Percentiles rank a stretch among this genome's conserved stretches.
Conservation (phyloP, 1,140 invertebrate genomes). For the Capitella teleta region DNA sequence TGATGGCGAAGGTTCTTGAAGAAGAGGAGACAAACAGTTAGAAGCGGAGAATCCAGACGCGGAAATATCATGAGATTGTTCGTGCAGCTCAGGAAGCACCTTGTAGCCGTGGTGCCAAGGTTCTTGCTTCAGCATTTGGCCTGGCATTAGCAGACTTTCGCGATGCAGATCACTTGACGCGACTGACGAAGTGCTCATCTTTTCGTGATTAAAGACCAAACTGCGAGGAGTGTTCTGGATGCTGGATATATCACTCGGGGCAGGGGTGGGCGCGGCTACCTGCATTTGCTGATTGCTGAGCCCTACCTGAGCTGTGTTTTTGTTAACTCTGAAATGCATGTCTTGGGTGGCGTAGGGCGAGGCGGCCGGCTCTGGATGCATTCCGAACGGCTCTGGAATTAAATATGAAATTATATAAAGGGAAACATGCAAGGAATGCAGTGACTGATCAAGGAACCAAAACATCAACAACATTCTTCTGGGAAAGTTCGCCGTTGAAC, state of each 20-base stretch:
- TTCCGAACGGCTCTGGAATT: too few relatives aligned
- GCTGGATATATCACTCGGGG: conserved; percentile 35
- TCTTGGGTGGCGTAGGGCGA: too few relatives aligned
- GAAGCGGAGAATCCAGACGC: conserved; percentile 15
- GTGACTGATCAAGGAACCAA: too few relatives aligned
- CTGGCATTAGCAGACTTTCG: conserved; percentile 16
- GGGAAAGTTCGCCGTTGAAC: too few relatives aligned
- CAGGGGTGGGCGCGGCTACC: conserved; percentile 17
- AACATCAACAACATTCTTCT: too few relatives aligned
- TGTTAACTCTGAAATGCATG: too few relatives aligned
- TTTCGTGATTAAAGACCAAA: not conserved
- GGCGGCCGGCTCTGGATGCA: too few relatives aligned
- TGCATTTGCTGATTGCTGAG: conserved; percentile 3
- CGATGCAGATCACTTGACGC: conserved; percentile 2
- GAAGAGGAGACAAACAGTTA: conserved; percentile 26
- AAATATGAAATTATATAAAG: too few relatives aligned
- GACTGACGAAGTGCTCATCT: not conserved
- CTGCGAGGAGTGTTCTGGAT: conserved; percentile 17
- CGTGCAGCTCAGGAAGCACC: conserved; percentile 14
- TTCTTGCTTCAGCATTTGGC: conserved; percentile 12
- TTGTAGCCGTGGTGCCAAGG: not conserved
- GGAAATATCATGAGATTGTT: conserved; percentile 12
- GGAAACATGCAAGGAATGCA: too few relatives aligned
- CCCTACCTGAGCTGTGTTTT: too few relatives aligned
- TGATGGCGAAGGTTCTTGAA: conserved; percentile 22